phyloP scores from a whole-genome alignment of 2,113 vertebrate genomes.

The Anser cygnoides region DNA sequence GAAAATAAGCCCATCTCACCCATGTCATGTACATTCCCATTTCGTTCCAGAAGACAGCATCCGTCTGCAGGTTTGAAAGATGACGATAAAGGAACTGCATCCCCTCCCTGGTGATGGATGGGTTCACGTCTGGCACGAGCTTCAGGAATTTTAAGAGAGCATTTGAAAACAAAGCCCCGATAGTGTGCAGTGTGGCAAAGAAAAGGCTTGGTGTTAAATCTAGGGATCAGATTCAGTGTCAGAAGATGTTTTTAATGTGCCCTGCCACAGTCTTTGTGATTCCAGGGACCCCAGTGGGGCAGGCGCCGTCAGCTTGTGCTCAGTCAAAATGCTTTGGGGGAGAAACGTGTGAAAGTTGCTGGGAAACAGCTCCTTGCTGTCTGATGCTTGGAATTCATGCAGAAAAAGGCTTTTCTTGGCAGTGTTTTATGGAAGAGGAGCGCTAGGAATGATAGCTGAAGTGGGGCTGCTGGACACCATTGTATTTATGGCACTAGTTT shows the following conservation, averaged over 20 bases:
- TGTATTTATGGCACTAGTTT: neutral
- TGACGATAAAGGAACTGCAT: neutral
- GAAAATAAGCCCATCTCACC: neutral
- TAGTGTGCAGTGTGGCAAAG: neutral
- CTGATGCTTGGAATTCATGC: neutral
- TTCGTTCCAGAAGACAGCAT: conserved; percentile 30
- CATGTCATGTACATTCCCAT: neutral
- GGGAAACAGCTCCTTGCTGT: neutral
- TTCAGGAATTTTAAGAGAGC: neutral
- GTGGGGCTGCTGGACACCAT: neutral
- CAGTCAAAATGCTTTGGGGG: neutral
- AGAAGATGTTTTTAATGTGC: neutral
- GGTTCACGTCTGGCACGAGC: neutral
- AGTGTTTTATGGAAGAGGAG: neutral
- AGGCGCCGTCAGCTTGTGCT: neutral
- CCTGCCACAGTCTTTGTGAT: neutral
- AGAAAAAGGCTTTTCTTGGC: neutral
- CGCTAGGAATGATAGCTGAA: neutral
- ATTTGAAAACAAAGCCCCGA: neutral
- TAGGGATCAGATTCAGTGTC: neutral
- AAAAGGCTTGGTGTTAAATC: neutral
- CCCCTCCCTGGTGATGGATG: neutral
- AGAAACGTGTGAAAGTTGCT: conserved; percentile 5
- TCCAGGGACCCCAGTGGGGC: neutral
- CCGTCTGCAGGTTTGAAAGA: neutral